These are phyloP conservation scores for Notothenia rossii DNA, from an alignment of 2,113 vertebrate genomes.

Conservation along the genomic window DNA sequence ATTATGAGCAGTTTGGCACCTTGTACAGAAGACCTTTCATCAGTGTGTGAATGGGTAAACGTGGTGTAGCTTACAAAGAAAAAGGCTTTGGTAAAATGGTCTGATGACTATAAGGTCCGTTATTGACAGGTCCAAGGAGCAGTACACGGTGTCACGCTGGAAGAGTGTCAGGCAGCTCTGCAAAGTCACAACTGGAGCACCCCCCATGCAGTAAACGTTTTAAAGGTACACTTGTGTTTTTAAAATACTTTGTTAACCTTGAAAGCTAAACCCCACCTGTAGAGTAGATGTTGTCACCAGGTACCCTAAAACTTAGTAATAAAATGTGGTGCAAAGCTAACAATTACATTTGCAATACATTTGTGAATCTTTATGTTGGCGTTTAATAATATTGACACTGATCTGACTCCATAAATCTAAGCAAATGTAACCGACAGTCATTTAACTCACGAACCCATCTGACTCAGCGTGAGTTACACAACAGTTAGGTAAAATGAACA, in stretches of 20 bases:
- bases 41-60: no score
- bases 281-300: background rate
- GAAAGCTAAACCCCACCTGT: background rate
- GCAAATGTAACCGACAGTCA: background rate
- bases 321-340: no score
- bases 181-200: constrained; percentile 90
- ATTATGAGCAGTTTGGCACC: no score
- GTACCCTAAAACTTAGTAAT: background rate
- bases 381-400: no score
- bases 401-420: background rate
- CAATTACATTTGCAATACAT: no score
- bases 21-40: no score
- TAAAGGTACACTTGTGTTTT: constrained; percentile 84
- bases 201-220: constrained; percentile 88
- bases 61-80: no score
- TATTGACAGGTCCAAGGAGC: constrained; percentile 90
- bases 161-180: constrained; percentile 92
- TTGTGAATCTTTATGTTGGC: no score
- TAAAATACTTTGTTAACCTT: background rate
- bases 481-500: background rate
- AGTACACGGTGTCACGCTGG: constrained; percentile 94
- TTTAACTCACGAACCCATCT: background rate
- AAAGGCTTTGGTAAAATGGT: no score
- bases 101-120: no score
- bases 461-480: background rate